phyloP scores from a whole-genome alignment of 2,888 invertebrate genomes.

The Proisotoma minuta region DNA sequence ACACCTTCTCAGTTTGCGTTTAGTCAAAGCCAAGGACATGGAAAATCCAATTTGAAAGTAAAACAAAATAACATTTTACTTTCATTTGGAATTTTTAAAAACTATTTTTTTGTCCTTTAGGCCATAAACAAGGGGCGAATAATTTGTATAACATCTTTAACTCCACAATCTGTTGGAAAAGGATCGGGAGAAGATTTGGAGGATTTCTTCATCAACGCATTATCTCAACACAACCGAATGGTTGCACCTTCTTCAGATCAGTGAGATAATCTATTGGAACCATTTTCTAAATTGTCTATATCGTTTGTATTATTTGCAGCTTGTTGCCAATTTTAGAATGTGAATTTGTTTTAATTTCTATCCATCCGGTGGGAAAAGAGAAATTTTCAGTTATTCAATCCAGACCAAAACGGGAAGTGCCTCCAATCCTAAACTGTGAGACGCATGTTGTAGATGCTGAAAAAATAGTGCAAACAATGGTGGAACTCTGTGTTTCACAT shows the following conservation, averaged over 20 bases:
- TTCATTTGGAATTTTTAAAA: neutral
- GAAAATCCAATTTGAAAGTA: constrained; percentile 24
- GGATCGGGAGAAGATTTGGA: constrained; percentile 62
- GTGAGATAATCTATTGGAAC: constrained; percentile 51
- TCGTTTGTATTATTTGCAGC: constrained; percentile 49
- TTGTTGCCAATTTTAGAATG: constrained; percentile 76
- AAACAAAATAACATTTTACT: constrained; percentile 1
- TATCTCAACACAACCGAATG: constrained; percentile 74
- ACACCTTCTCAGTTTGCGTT: constrained; percentile 63
- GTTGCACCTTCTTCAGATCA: constrained; percentile 60
- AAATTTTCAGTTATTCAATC: constrained; percentile 63
- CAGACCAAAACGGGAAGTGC: constrained; percentile 64
- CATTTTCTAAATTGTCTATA: neutral
- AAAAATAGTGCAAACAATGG: constrained; percentile 30
- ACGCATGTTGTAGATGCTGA: constrained; percentile 34
- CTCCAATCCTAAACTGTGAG: constrained; percentile 30
- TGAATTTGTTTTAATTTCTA: constrained; percentile 83
- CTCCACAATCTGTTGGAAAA: constrained; percentile 63
- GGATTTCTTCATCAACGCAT: constrained; percentile 76
- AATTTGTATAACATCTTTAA: constrained; percentile 82
- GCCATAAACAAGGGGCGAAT: constrained; percentile 68
- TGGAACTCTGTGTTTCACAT: constrained; percentile 56
- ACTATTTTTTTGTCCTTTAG: constrained; percentile 37
- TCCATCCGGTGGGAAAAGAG: constrained; percentile 75
- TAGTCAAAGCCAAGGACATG: constrained; percentile 7